Evolutionary conservation across 2,888 invertebrate species (phyloP), one percentile per base, ranked within the genome.

Genomic region (Linnaemya vulpina): DNA sequence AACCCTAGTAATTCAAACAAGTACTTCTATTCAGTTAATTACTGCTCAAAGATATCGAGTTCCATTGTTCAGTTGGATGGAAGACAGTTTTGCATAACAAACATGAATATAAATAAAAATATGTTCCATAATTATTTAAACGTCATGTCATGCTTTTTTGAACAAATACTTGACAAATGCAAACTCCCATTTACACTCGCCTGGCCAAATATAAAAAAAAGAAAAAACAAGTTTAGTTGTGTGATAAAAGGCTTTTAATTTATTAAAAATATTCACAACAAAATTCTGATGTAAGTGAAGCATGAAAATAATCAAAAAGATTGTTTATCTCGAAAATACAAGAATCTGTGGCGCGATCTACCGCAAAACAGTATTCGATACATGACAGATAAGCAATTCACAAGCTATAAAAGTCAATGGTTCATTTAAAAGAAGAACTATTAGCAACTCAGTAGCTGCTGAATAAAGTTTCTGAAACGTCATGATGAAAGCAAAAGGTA

Each of bases 351-450:
- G 17, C 53, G 17, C 11, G 38, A 73, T 63, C 22, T 38, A 25
- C 17, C n/a, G 15, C 13, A 22, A 15, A 65, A 53, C n/a, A 17
- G n/a, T 25, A 22, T 5, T 22, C 62, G 46, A 46, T 58, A 67
- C 67, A 30, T 13, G 2, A 53, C 40, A 58, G 43, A 65, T 62
- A 73, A 79, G 9, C 49, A 67, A 17, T 43, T 25, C 40, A 25
- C 73, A 13, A 4, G n/a, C 38, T 80, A 80, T 80, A 80, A 67
- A 80, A 74, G 67, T 67, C 38, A 58, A 62, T 0, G 43, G 20
- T 11, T 74, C 10, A 25, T 5, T 13, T 11, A 30, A 20, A 9
- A 4, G 3, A 9, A 1, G 17, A 15, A 55, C 43, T 43, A 80
- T n/a, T 74, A 15, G 60, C 25, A 60, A 25, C 4, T 9, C 1